phyloP scores from a whole-genome alignment of 2,797 vertebrate genomes.

The Acrocephalus scirpaceus region DNA sequence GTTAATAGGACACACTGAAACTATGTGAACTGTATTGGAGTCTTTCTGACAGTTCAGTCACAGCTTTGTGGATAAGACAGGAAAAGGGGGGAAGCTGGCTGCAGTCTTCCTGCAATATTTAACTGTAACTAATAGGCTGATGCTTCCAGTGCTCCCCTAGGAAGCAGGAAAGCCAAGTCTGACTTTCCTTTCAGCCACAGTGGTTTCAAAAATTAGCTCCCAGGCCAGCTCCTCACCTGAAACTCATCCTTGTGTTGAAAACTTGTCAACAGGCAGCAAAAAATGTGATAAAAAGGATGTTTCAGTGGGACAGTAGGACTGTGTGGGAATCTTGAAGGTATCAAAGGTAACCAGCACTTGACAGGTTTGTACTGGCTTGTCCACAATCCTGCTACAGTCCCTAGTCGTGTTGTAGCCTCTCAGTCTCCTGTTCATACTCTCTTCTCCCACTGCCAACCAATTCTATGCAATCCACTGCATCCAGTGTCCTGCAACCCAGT shows the following conservation, averaged over 20 bases:
- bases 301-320: background rate
- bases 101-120: background rate
- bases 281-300: rapidly evolving
- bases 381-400: background rate
- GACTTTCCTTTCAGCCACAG: background rate
- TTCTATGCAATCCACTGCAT: background rate
- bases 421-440: background rate
- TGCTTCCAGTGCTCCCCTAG: background rate
- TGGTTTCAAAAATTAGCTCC: background rate
- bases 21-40: background rate
- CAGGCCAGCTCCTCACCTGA: background rate
- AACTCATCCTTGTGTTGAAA: background rate
- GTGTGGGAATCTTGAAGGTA: background rate
- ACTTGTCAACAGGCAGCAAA: background rate
- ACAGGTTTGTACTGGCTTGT: background rate
- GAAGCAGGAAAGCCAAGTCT: background rate
- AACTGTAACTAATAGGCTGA: background rate
- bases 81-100: background rate
- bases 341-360: background rate
- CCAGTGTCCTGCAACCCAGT: background rate
- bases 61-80: background rate
- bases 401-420: background rate
- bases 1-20: background rate
- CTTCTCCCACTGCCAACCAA: background rate
- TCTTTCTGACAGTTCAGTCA: background rate